These are phyloP conservation scores for Drosophila meridiana DNA, from an alignment of 2,888 invertebrate species.

Conservation along the genomic window DNA sequence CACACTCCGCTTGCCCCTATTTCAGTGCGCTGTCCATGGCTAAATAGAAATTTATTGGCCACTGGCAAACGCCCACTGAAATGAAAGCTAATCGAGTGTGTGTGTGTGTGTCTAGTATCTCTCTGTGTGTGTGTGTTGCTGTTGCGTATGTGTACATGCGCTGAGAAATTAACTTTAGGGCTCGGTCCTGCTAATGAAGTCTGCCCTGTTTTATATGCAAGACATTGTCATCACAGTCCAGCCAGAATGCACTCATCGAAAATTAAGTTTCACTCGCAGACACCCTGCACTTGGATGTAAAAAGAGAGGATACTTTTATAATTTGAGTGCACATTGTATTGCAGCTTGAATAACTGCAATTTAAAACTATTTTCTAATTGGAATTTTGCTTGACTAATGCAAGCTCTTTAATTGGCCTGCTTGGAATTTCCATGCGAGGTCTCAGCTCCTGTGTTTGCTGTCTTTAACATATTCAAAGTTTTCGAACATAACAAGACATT, in stretches of 20 bases:
- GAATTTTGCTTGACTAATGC: not conserved
- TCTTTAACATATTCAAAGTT: not conserved
- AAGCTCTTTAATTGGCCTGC: not conserved
- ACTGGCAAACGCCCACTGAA: slow-evolving; percentile 60
- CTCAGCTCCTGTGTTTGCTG: not conserved
- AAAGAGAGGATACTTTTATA: not conserved
- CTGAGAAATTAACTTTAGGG: slow-evolving; percentile 35
- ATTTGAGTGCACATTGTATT: not conserved
- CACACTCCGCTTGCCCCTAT: slow-evolving; percentile 15
- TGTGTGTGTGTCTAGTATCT: not conserved
- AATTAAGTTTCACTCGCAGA: slow-evolving; percentile 1
- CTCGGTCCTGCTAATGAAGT: slow-evolving; percentile 12
- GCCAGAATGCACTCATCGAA: slow-evolving; percentile 11
- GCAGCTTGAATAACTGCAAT: not conserved
- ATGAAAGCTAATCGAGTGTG: slow-evolving; percentile 42
- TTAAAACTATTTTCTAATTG: not conserved
- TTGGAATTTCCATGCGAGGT: not conserved
- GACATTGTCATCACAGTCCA: slow-evolving; percentile 1
- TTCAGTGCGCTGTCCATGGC: slow-evolving; percentile 46
- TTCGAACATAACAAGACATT: not conserved
- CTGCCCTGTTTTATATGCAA: not conserved
- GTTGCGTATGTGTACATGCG: slow-evolving; percentile 26
- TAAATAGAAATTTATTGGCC: slow-evolving; percentile 79
- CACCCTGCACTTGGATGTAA: not conserved
- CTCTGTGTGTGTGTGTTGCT: not conserved